These are phyloP conservation scores for Stichodactyla mertensii DNA, from an alignment of 64 coral and sea anemone genomes.

Conservation along the genomic window DNA sequence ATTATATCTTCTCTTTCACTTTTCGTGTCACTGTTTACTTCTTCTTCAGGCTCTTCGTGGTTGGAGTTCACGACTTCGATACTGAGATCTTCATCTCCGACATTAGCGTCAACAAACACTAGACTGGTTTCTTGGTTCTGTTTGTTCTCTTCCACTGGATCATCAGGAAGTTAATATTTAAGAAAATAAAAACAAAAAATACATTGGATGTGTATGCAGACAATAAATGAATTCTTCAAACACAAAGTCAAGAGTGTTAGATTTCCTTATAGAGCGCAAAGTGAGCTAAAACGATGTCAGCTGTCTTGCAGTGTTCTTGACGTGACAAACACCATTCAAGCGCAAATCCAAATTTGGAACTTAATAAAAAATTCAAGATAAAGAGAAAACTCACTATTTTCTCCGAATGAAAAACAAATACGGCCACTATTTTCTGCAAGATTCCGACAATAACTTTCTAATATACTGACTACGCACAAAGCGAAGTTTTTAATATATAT, in stretches of 20 bases:
- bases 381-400: background rate
- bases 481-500: background rate
- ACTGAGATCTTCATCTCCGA: background rate
- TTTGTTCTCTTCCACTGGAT: background rate
- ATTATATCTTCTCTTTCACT: slow-evolving; percentile 10
- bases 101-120: slow-evolving; percentile 1
- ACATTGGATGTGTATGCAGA: background rate
- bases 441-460: background rate
- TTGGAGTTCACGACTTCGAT: background rate
- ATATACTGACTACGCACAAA: background rate
- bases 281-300: background rate
- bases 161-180: background rate
- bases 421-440: background rate
- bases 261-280: background rate
- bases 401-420: background rate
- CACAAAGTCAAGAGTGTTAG: background rate
- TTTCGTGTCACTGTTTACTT: background rate
- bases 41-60: background rate
- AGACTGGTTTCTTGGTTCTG: background rate
- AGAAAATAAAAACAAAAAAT: background rate
- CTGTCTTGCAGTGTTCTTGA: background rate
- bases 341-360: background rate
- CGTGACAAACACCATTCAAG: background rate
- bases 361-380: background rate
- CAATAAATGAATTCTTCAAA: background rate